Conservation (phyloP, 2,113 vertebrate genomes). For the Meles meles region DNA sequence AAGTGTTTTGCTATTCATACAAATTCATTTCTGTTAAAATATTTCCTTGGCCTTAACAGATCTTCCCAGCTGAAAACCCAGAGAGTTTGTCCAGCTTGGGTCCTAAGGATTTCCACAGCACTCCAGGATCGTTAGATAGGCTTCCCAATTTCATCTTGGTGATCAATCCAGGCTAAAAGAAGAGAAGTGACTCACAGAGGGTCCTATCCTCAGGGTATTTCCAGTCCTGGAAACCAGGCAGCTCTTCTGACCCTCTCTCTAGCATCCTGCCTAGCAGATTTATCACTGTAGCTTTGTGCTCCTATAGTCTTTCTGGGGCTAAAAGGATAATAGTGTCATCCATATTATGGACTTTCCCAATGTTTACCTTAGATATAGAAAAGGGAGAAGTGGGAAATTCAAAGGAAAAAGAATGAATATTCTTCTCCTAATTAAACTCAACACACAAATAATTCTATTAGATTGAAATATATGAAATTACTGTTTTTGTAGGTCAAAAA, state of each 20-base stretch:
- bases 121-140: background rate
- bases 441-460: background rate
- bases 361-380: background rate
- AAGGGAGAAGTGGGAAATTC: background rate
- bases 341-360: background rate
- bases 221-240: background rate
- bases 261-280: background rate
- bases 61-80: background rate
- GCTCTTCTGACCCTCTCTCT: background rate
- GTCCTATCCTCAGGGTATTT: background rate
- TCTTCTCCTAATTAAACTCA: background rate
- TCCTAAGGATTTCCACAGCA: background rate
- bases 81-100: background rate
- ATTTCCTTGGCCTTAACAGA: background rate
- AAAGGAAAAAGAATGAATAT: slow-evolving; percentile 8
- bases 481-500: background rate
- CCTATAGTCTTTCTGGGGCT: background rate
- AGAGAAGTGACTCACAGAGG: background rate
- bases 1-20: background rate
- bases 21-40: slow-evolving; percentile 38
- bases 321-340: background rate
- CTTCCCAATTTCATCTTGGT: background rate
- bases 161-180: background rate
- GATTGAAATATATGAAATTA: background rate
- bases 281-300: background rate